Conservation (phyloP, 2,113 vertebrate species). For the Hippolais icterina region DNA sequence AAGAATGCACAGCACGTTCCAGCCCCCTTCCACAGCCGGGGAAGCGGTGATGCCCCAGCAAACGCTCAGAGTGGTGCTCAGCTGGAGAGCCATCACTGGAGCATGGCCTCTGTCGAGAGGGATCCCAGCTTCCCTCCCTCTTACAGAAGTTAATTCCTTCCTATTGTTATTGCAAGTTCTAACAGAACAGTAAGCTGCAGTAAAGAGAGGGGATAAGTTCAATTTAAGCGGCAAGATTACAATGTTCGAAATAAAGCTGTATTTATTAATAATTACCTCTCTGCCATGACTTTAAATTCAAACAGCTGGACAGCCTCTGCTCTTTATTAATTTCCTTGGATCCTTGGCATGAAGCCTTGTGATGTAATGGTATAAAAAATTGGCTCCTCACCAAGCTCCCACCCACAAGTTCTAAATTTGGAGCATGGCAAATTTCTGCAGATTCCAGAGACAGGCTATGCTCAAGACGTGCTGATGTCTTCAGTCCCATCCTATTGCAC, state of each 20-base stretch:
- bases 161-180: constrained; percentile 8
- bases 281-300: constrained; percentile 53
- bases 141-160: constrained; percentile 14
- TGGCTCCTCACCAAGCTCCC: constrained; percentile 63
- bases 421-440: constrained; percentile 72
- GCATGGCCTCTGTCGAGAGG: neutral
- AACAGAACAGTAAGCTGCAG: constrained; percentile 3
- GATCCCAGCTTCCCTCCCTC: neutral
- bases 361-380: constrained; percentile 75
- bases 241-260: neutral
- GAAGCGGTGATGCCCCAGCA: neutral
- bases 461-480: constrained; percentile 59
- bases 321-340: constrained; percentile 70
- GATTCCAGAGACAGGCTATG: constrained; percentile 60
- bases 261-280: constrained; percentile 66
- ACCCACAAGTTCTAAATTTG: constrained; percentile 76
- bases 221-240: constrained; percentile 44
- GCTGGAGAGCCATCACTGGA: neutral
- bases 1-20: neutral
- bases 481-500: constrained; percentile 50
- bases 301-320: constrained; percentile 62
- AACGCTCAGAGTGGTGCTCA: neutral
- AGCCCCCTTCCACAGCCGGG: neutral
- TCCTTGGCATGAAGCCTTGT: constrained; percentile 38
- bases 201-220: constrained; percentile 50